Evolutionary conservation across 2,797 vertebrate species (phyloP).

Genomic region (Cirrhinus molitorella): DNA sequence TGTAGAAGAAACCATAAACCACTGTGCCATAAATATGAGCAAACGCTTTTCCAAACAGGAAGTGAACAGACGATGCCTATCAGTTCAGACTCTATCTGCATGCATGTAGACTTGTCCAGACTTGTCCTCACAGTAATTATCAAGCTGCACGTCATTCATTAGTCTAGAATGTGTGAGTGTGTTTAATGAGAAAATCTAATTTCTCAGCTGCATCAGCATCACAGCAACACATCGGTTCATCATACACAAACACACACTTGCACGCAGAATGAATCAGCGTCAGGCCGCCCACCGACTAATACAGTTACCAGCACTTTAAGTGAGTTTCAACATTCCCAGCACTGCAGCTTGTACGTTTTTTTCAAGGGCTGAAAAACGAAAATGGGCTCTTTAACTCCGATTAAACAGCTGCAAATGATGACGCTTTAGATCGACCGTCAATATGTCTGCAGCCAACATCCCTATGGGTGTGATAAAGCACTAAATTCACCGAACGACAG

Average conservation of each 20-base stretch:
- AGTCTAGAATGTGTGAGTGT: slow-evolving; percentile 38
- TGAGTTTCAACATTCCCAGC: slow-evolving; percentile 31
- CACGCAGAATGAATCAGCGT: slow-evolving; percentile 31
- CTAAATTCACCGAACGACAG: neutral
- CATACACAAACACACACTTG: slow-evolving; percentile 1
- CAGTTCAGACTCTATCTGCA: slow-evolving; percentile 32
- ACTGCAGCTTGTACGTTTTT: neutral
- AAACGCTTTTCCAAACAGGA: neutral
- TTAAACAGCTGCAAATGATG: slow-evolving; percentile 10
- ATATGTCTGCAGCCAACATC: neutral
- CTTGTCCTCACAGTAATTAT: slow-evolving; percentile 49
- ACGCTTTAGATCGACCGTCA: neutral
- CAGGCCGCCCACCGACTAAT: slow-evolving; percentile 14
- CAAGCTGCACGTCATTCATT: slow-evolving; percentile 51
- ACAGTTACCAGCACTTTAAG: slow-evolving; percentile 26
- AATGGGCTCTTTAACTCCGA: neutral
- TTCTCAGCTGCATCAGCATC: slow-evolving; percentile 35
- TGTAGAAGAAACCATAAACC: too few relatives aligned
- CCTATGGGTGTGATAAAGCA: neutral
- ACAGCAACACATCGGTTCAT: slow-evolving; percentile 11
- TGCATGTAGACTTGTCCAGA: slow-evolving; percentile 45
- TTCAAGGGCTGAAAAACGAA: slow-evolving; percentile 3
- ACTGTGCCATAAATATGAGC: neutral
- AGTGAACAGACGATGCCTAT: slow-evolving; percentile 19
- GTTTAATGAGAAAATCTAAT: slow-evolving; percentile 37